These are phyloP conservation scores for Heteractis magnifica DNA, from an alignment of 92 coral and sea anemone species.

Conservation along the genomic window DNA sequence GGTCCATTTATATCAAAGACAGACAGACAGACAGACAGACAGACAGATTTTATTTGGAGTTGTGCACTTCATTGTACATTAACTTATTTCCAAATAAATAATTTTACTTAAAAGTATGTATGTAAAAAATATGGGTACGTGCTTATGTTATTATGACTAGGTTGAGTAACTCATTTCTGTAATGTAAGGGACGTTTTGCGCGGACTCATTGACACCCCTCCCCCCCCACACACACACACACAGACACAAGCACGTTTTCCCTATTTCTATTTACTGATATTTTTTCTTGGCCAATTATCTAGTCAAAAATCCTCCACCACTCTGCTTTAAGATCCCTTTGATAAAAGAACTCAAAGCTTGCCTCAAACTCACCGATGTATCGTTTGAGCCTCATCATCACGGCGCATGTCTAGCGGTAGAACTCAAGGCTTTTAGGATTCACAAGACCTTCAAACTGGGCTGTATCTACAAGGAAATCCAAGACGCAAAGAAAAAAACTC, in stretches of 20 bases:
- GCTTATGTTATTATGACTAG: no score
- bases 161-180: no score
- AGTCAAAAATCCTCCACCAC: slow-evolving; percentile 18
- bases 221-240: no score
- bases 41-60: no score
- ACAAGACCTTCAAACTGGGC: slow-evolving; percentile 25
- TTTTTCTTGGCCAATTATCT: not conserved
- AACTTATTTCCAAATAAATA: no score
- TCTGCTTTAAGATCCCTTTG: slow-evolving; percentile 13
- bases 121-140: no score
- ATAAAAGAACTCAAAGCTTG: slow-evolving; percentile 4
- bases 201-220: no score
- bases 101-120: no score
- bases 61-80: no score
- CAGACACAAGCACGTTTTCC: not conserved
- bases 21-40: no score
- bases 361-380: slow-evolving; percentile 20
- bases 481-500: not conserved
- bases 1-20: no score
- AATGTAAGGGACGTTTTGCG: no score
- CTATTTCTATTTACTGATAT: not conserved
- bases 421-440: not conserved
- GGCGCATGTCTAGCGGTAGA: slow-evolving; percentile 22
- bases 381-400: slow-evolving; percentile 31
- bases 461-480: slow-evolving; percentile 15